A percentile compares a stretch with the other conserved stretches of the same genome.
phyloP scores from a whole-genome alignment of 1,140 invertebrate genomes.

The Drosophila tropicalis region DNA sequence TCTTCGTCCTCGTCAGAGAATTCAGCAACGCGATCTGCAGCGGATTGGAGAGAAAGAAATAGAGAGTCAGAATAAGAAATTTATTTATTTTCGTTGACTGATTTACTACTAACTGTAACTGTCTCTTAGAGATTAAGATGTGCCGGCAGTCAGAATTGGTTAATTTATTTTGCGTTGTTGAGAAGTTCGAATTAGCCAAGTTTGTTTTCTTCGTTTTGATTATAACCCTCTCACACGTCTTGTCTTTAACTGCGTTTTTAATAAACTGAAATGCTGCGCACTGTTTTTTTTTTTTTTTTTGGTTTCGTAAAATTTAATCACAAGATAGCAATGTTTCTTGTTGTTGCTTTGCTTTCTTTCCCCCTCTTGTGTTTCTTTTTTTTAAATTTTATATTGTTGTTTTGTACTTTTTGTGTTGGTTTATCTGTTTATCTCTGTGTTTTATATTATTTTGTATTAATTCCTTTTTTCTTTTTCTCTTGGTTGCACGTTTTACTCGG shows the following conservation, averaged over 20 bases:
- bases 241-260: conserved; percentile 28
- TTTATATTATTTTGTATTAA: conserved; percentile 42
- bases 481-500: conserved; percentile 23
- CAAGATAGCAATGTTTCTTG: conserved; percentile 57
- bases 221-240: neutral
- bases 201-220: neutral
- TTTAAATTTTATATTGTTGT: conserved; percentile 25
- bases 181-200: conserved; percentile 6
- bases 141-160: conserved; percentile 7
- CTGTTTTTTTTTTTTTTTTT: conserved; percentile 33
- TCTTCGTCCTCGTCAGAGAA: conserved; percentile 88
- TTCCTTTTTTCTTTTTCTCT: conserved; percentile 13
- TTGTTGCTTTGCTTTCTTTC: conserved; percentile 29
- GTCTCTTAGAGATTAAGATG: conserved; percentile 1
- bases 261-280: conserved; percentile 29
- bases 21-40: conserved; percentile 85
- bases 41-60: conserved; percentile 31
- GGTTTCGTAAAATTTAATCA: conserved; percentile 61
- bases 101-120: neutral
- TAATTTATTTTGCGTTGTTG: conserved; percentile 24
- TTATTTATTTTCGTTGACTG: neutral
- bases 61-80: conserved; percentile 3
- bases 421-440: conserved; percentile 66
- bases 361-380: conserved; percentile 43
- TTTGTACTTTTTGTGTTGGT: conserved; percentile 31